phyloP scores from a whole-genome alignment of 2,113 vertebrate genomes.

The Psilopsiagon aurifrons region DNA sequence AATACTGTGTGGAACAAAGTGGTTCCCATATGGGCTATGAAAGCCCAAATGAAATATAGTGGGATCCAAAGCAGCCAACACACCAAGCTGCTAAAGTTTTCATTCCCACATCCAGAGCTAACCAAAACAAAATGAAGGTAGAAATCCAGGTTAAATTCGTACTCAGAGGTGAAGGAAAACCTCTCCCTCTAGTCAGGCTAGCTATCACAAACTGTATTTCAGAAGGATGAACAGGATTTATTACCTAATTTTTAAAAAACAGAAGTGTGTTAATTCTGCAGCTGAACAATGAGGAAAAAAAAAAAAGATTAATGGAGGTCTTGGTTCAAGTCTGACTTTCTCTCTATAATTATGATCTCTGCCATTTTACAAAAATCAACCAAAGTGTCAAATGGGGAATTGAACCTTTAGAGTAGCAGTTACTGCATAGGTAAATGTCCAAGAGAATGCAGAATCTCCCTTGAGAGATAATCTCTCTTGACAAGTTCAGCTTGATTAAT shows the following conservation, averaged over 20 bases:
- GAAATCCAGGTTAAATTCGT: not conserved
- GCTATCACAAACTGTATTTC: not conserved
- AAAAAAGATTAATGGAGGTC: not conserved
- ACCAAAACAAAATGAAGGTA: not conserved
- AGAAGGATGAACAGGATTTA: not conserved
- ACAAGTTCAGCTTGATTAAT: not conserved
- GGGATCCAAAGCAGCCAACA: not conserved
- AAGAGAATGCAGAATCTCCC: not conserved
- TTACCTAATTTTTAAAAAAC: not conserved
- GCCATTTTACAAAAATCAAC: not conserved
- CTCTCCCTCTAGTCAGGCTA: not conserved
- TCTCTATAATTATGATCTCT: not conserved
- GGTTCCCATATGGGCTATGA: not conserved
- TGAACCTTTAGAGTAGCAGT: not conserved
- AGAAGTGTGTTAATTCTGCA: not conserved
- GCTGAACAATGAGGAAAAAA: not conserved
- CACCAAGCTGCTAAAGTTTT: not conserved
- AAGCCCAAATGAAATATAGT: not conserved
- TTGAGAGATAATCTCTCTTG: not conserved
- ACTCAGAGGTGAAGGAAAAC: not conserved
- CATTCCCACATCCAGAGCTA: not conserved
- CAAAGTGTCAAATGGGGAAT: not conserved
- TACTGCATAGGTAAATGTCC: not conserved
- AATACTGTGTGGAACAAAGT: not conserved
- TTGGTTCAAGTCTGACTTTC: not conserved